Evolutionary conservation across 1,140 invertebrate species (phyloP), one percentile per base, ranked within the genome.

Genomic region (Telenomus remus): DNA sequence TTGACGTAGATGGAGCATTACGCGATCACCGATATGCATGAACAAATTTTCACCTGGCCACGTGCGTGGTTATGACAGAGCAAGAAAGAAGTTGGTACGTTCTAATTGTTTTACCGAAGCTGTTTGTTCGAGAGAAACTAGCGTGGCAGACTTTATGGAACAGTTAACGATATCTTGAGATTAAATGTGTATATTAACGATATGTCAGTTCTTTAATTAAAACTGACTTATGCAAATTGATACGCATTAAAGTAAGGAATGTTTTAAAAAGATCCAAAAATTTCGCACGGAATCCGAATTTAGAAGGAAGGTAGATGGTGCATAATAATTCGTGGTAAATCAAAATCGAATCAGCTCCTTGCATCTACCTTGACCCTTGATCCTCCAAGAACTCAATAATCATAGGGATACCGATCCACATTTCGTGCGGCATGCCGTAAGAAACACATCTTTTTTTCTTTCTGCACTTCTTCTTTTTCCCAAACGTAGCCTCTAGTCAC

Each of bases 361-460:
- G 57, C 53, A 69, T 78, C 64, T 74, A 43, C 46, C 59, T 61
- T 70, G 70, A 68, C 76, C 64, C 49, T 46, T 64, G 46, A 48
- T 66, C 59, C 63, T 49, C 42, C 50, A 39, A 78, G 64, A 72
- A 72, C 51, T 75, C 60, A 78, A 75, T 76, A 79, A 65, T 73
- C 56, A 74, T 74, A 74, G 61, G 55, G 39, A 60, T 73, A 53
- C 60, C 55, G 60, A 65, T 72, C 59, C 51, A 71, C 57, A 71
- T 71, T 71, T 63, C 68, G 59, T 71, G 53, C 54, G 19, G 53
- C 59, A 57, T 70, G 56, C 66, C 56, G 27, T 43, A 57, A 34
- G 47, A 66, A 56, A 57, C 54, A 51, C 63, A 57, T 66, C 63
- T 53, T 66, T 63, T 64, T 43, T 72, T 65, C 27, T 35, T 63